Base-by-base conservation (phyloP, 2,888 invertebrate genomes). In the Choristoneura rosaceana region DNA sequence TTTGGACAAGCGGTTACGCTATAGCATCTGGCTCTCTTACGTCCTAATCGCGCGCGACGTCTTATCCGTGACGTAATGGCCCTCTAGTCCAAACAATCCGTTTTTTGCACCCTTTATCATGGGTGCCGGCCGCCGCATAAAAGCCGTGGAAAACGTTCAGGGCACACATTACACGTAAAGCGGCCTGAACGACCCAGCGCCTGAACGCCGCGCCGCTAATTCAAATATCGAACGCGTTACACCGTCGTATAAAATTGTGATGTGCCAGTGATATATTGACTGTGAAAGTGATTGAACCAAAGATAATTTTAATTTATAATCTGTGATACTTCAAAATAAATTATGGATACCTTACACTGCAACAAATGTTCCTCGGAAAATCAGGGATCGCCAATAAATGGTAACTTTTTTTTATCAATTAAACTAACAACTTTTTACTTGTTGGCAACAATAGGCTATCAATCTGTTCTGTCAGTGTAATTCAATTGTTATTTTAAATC, bases 71-170 rank as follows among this genome's bases (percentile, higher is more conserved):
- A 93, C 93, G 93, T 92, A 81, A 89, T 85, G 82, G 76, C 92
- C 90, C 91, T 89, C 88, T 80, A 83, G 84, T 84, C 87, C 89
- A 92, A 93, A 93, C 92, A 93, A 90, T 89, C 88, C 74, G 88
- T 91, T 93, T 93, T 93, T 93, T 92, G 88, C 92, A 92, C 93
- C 92, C 93, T 91, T 89, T 92, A 92, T 91, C 90, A 90, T 89
- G 84, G 91, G 89, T 88, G 89, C 87, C 89, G 84, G 83, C 84
- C 79, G 83, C 84, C 79, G 90, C 92, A 92, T 93, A 93, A 92
- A 93, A 93, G 91, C 90, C 83, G 87, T 89, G 88, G 89, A 90
- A 93, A 92, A 89, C 87, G 89, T 90, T 90, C 92, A 93, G 93
- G 93, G 91, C 89, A 90, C 88, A 90, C 92, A 93, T 88, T 91